Base-by-base conservation (phyloP, 2,113 vertebrate species). In the Muntiacus reevesi region DNA sequence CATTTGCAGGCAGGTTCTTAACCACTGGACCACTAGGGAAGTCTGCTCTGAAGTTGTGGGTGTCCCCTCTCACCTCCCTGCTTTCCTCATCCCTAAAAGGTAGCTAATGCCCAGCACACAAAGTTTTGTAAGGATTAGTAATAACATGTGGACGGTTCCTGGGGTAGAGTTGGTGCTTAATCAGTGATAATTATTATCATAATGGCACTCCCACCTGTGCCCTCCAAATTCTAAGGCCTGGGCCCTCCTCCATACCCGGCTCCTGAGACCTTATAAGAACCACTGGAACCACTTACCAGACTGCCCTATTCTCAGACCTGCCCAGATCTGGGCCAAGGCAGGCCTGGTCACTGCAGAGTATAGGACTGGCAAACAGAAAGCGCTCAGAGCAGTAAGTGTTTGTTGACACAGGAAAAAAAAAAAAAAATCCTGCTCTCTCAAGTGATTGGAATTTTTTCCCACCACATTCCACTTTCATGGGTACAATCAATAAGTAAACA, bases 391-490 rank as follows among this genome's bases (percentile, higher is more conserved):
- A 30, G 57, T 88, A 62, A n/a, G 79, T 86, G 45, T 94, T 83
- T 97, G n/a, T 93, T 97, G 88, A 96, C 93, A 74, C 47, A 86
- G 95, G 14, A 79, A 45, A 50, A 91, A 81, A 87, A 81, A 89
- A 90, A 62, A 0, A 15, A 96, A 86, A 47, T 50, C 45, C 45
- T 33, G 28, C 28, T 50, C 28, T 81, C 16, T 50, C 78, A 33
- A 81, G 78, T 81, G 45, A 50, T 0, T 50, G 45, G 45, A 50
- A 50, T 33, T 81, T 81, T 47, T 33, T 81, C 78, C 78, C 28
- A 47, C n/a, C 13, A 52, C 85, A 91, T 88, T 96, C 86, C 82
- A 45, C 64, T 74, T 62, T 88, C 71, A 57, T 14, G 27, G 50
- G 59, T 62, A 86, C 83, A 97, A 88, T 81, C 45, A 85, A 11